Evolutionary conservation across 92 coral and sea anemone genomes (phyloP).

Genomic region (Epizoanthus ramosus): DNA sequence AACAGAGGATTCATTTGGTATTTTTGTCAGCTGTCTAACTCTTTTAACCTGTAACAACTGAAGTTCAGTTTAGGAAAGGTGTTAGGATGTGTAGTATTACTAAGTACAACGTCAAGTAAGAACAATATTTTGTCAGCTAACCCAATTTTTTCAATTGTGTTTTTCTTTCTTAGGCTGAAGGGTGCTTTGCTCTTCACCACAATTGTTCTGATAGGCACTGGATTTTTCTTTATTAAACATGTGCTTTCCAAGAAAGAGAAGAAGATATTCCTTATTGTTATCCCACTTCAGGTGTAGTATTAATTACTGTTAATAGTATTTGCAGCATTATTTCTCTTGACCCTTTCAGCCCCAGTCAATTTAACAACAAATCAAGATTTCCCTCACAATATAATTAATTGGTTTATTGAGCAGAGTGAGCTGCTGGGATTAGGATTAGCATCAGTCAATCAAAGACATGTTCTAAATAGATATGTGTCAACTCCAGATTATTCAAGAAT

Average conservation of each 20-base stretch:
- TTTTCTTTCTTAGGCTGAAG: conserved; percentile 66
- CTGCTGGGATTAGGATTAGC: no score
- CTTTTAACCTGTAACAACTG: background rate
- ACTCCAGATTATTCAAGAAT: no score
- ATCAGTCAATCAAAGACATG: no score
- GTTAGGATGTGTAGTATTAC: background rate
- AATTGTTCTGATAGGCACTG: conserved; percentile 96
- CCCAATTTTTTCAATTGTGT: background rate
- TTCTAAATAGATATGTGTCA: no score
- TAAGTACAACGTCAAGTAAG: background rate
- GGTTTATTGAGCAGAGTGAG: no score
- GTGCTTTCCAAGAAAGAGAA: conserved; percentile 93
- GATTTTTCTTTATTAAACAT: conserved; percentile 97
- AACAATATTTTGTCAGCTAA: no score
- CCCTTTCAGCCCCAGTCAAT: no score
- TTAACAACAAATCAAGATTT: no score
- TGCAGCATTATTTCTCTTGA: background rate
- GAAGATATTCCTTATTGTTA: conserved; percentile 92
- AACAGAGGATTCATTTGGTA: no score
- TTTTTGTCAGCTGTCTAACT: background rate
- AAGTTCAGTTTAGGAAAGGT: background rate
- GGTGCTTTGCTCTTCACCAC: conserved; percentile 96
- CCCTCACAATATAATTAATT: no score
- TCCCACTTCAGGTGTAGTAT: conserved; percentile 85
- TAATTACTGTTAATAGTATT: no score